These are phyloP conservation scores for Lordiphosa fenestrarum DNA, from an alignment of 2,888 invertebrate genomes.

Conservation along the genomic window DNA sequence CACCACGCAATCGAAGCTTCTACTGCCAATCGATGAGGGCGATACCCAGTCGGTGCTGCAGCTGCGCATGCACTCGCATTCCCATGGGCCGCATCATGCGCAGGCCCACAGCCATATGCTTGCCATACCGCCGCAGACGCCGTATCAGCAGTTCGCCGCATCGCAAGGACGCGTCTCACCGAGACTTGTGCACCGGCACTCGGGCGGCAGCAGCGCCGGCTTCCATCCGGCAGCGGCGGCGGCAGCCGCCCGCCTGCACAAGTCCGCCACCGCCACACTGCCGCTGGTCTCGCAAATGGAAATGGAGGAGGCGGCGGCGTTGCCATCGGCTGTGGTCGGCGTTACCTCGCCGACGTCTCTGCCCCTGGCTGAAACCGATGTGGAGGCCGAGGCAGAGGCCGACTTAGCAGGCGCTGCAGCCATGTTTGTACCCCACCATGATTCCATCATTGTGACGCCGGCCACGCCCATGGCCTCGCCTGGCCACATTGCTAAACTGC, in stretches of 20 bases:
- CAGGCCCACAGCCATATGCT: slow-evolving; percentile 51
- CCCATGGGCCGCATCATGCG: slow-evolving; percentile 35
- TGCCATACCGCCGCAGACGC: slow-evolving; percentile 37
- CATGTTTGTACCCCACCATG: slow-evolving; percentile 69
- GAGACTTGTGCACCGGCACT: slow-evolving; percentile 77
- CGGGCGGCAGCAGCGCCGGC: slow-evolving; percentile 74
- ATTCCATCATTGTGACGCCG: slow-evolving; percentile 80
- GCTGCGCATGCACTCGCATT: slow-evolving; percentile 67
- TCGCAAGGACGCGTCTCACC: slow-evolving; percentile 76
- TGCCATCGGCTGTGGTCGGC: slow-evolving; percentile 72
- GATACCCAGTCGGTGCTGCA: slow-evolving; percentile 75
- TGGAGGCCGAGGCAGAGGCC: slow-evolving; percentile 38
- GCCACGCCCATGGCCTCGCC: slow-evolving; percentile 80
- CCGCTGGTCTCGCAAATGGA: slow-evolving; percentile 78
- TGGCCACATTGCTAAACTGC: slow-evolving; percentile 75
- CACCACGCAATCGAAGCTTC: slow-evolving; percentile 79
- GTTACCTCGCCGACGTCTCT: slow-evolving; percentile 53
- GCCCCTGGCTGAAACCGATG: slow-evolving; percentile 52
- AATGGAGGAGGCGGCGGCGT: slow-evolving; percentile 78
- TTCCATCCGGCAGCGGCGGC: slow-evolving; percentile 62
- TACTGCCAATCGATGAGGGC: slow-evolving; percentile 80
- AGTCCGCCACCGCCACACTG: slow-evolving; percentile 80
- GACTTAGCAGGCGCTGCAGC: slow-evolving; percentile 49
- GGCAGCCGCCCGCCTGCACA: slow-evolving; percentile 66
- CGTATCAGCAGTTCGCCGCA: slow-evolving; percentile 65